Evolutionary conservation across 2,888 invertebrate genomes (phyloP), one percentile per base, ranked within the genome.

Genomic region (Pasiphila rectangulata): DNA sequence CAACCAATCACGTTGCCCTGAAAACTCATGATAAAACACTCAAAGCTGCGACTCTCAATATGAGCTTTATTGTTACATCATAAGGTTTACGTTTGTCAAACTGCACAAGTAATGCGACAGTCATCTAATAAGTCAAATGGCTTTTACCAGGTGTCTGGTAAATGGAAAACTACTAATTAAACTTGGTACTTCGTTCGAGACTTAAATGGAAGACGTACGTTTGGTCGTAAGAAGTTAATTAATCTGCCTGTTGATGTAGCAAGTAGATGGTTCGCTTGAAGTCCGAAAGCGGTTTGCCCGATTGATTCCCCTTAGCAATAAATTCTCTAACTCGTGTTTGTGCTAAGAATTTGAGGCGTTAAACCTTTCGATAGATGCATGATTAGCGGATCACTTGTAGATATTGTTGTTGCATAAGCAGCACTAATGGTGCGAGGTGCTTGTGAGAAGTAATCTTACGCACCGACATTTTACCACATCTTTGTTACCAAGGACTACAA

Each of bases 151-250:
- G 81, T 80, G 80, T 80, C 70, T 72, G 68, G 74, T 72, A 83
- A 82, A 83, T 83, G 78, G 83, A 82, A 83, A 84, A 81, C 75
- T 75, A 78, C 83, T 86, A 84, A 85, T 86, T 86, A 83, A 83
- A 82, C 75, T 67, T 57, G 59, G 63, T 78, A 80, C 75, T 81
- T 77, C 69, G 73, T 68, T 67, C 62, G 67, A 67, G 72, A 73
- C 70, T 72, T 76, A 77, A 83, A 83, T 80, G 75, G 79, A 74
- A 77, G 72, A 71, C 63, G 69, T 72, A 70, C 69, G 68, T 63
- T 74, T 59, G 69, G 65, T 75, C 73, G 76, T 78, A 79, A 76
- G 72, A 75, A 81, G 73, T 80, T 83, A 85, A 86, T 87, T 84
- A 85, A 83, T 84, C 79, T 72, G 69, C 63, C 64, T 64, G 64